phyloP scores from a whole-genome alignment of 2,888 invertebrate species.

The Halocaridina rubra region DNA sequence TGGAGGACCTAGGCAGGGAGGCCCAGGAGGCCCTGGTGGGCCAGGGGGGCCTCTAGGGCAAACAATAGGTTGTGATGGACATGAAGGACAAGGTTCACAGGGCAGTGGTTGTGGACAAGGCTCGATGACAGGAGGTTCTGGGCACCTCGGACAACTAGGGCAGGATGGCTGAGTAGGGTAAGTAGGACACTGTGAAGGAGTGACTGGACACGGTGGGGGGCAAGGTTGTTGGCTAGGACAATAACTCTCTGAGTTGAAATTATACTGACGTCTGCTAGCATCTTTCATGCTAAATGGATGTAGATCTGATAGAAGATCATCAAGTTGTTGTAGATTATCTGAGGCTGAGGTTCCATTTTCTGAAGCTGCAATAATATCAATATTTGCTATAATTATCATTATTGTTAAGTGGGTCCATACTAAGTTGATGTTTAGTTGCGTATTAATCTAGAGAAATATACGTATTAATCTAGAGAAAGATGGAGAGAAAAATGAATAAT shows the following conservation, averaged over 20 bases:
- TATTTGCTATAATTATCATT: too few species aligned
- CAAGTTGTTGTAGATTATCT: background rate
- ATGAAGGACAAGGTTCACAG: background rate
- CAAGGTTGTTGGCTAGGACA: background rate
- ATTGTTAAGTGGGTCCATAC: too few species aligned
- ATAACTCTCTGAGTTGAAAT: background rate
- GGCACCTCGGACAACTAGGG: background rate
- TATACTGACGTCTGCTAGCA: background rate
- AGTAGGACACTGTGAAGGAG: too few species aligned
- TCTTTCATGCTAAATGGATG: background rate
- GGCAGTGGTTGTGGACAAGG: background rate
- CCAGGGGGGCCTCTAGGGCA: background rate
- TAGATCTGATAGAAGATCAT: background rate
- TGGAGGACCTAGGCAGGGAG: background rate
- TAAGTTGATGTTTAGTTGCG: too few species aligned
- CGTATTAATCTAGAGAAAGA: too few species aligned
- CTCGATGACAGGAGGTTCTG: background rate
- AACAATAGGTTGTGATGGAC: background rate
- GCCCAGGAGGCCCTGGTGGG: conserved; percentile 15
- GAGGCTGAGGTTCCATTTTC: background rate
- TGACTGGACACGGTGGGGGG: background rate
- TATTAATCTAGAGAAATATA: too few species aligned
- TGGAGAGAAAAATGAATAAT: too few species aligned
- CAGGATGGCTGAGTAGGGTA: too few species aligned
- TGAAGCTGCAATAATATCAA: background rate